Evolutionary conservation across 2,113 vertebrate genomes (phyloP), one percentile per base, ranked within the genome.

Genomic region (Malurus elegans): DNA sequence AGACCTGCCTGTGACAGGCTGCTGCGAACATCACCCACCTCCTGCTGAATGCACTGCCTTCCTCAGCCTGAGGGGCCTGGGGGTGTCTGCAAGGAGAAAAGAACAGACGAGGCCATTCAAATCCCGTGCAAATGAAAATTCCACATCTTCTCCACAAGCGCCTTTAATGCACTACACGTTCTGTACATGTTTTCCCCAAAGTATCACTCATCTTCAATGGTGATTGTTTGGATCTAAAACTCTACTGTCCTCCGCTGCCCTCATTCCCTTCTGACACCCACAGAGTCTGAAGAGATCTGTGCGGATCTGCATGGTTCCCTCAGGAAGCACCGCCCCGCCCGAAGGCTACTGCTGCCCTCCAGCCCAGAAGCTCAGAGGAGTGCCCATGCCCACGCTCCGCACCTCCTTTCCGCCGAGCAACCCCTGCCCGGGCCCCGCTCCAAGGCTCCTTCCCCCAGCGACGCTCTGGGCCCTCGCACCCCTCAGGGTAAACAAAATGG

Each of bases 381-480:
- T 12, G 20, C 4, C 29, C 4, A 0, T 12, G 20, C 4, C 29
- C 4, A 0, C 36, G 2, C 29, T 36, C 6, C 29, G 2, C 20
- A 3, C 44, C 57, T 36, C 62, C 44, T 8, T 32, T 12, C 12
- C 20, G 11, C 7, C 5, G 0, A 26, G 4, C 17, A 14, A 18
- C 7, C 23, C 24, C 24, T 6, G 24, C 4, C 19, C 2, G 0
- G 1, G 5, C 13, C 34, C 12, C 2, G 20, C 24, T 87, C 40
- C 85, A 31, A 25, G 6, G 8, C 34, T 29, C 74, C 42, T 54
- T 54, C 18, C 25, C 20, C 16, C 17, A 4, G 10, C 5, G 0
- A 9, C 0, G 2, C 3, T 1, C 51, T 19, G n/a, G 1, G 2
- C n/a, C 6, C 0, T 7, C 24, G 0, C 9, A 1, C 21, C 60